Evolutionary conservation across 1,140 invertebrate species (phyloP).

Genomic region (Formica exsecta): DNA sequence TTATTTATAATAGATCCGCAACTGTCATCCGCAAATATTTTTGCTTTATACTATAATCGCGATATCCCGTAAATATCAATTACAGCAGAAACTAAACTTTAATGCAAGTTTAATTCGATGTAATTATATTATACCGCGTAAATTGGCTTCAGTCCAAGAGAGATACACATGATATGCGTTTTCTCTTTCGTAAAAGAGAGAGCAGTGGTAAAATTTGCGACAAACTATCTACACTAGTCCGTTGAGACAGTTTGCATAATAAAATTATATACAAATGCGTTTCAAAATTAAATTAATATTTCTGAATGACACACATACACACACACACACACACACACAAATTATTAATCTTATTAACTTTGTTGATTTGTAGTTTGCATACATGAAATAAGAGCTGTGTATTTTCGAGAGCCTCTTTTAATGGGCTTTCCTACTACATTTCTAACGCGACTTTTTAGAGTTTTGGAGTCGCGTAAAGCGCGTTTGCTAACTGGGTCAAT

Average conservation of each 20-base stretch:
- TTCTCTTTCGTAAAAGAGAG: slow-evolving; percentile 5
- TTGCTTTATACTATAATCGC: neutral
- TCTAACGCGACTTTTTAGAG: neutral
- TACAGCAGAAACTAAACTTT: slow-evolving; percentile 37
- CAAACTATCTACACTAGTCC: neutral
- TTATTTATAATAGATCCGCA: too few relatives aligned
- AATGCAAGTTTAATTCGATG: slow-evolving; percentile 49
- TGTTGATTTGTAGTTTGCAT: neutral
- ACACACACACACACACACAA: too few relatives aligned
- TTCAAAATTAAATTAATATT: neutral
- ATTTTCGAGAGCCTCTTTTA: neutral
- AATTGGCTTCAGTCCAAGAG: slow-evolving; percentile 49
- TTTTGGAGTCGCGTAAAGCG: neutral
- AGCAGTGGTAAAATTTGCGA: slow-evolving; percentile 3
- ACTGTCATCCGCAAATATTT: neutral
- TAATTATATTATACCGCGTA: slow-evolving; percentile 37
- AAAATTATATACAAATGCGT: neutral
- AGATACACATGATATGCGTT: slow-evolving; percentile 30
- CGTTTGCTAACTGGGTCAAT: slow-evolving; percentile 23
- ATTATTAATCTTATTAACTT: neutral
- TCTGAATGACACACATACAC: neutral
- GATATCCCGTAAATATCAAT: slow-evolving; percentile 32
- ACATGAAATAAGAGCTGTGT: neutral
- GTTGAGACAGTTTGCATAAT: neutral
- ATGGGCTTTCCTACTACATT: neutral